Evolutionary conservation across 2,113 vertebrate genomes (phyloP).

Genomic region (Plotosus lineatus): DNA sequence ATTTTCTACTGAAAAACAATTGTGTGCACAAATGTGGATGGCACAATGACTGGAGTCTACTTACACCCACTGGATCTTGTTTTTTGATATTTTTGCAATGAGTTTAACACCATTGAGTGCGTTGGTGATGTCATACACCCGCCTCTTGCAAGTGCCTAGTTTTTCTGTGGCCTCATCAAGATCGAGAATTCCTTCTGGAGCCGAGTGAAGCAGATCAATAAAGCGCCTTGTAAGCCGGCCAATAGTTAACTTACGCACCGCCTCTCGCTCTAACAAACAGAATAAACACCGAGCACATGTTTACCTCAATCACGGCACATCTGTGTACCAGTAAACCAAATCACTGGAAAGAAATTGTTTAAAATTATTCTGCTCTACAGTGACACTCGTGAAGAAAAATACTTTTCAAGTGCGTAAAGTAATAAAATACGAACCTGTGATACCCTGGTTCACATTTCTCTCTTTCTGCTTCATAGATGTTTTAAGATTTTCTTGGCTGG

Average conservation of each 20-base stretch:
- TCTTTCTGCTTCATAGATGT: neutral
- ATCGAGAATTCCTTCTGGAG: slow-evolving; percentile 81
- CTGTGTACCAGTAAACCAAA: neutral
- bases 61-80: slow-evolving; percentile 89
- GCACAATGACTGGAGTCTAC: slow-evolving; percentile 53
- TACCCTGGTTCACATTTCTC: slow-evolving; percentile 10
- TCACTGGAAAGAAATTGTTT: neutral
- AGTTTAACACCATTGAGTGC: slow-evolving; percentile 83
- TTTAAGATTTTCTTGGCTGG: slow-evolving; percentile 25
- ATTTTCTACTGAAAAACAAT: neutral
- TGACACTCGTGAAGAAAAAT: neutral
- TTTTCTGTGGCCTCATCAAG: slow-evolving; percentile 74
- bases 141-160: slow-evolving; percentile 78
- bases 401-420: neutral
- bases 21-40: neutral
- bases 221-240: slow-evolving; percentile 79
- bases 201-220: slow-evolving; percentile 79
- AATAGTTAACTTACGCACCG: slow-evolving; percentile 80
- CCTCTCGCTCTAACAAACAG: neutral
- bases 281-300: neutral
- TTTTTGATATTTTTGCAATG: slow-evolving; percentile 80
- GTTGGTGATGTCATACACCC: slow-evolving; percentile 90
- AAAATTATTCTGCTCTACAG: neutral
- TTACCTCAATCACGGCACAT: neutral
- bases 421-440: no score